Evolutionary conservation across 1,140 invertebrate species (phyloP).

Genomic region (Drosophila erecta): DNA sequence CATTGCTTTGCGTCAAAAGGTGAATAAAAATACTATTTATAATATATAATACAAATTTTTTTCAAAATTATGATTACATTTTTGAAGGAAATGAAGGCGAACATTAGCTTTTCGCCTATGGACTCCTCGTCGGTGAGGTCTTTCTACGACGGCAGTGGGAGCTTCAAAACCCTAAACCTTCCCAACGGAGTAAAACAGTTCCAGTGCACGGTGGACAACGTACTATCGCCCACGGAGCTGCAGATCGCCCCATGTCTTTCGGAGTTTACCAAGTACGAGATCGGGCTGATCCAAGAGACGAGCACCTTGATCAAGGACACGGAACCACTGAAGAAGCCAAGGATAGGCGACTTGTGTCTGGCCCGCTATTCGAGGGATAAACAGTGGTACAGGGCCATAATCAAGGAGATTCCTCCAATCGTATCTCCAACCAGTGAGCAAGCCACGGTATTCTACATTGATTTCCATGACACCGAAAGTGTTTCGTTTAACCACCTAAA

Average conservation of each 20-base stretch:
- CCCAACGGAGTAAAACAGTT: slow-evolving; percentile 64
- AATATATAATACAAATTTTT: neutral
- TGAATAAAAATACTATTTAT: slow-evolving; percentile 2
- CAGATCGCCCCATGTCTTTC: slow-evolving; percentile 62
- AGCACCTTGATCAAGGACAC: slow-evolving; percentile 41
- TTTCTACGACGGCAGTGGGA: slow-evolving; percentile 27
- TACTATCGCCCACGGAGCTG: slow-evolving; percentile 58
- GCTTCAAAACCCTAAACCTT: slow-evolving; percentile 57
- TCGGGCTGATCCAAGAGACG: slow-evolving; percentile 52
- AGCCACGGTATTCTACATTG: slow-evolving; percentile 69
- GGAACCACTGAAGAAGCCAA: slow-evolving; percentile 21
- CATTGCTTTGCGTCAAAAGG: slow-evolving; percentile 43
- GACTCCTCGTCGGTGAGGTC: slow-evolving; percentile 65
- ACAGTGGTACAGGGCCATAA: slow-evolving; percentile 73
- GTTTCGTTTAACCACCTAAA: slow-evolving; percentile 47
- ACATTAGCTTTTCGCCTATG: slow-evolving; percentile 47
- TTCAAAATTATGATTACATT: neutral
- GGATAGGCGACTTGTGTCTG: slow-evolving; percentile 53
- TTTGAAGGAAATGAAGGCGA: slow-evolving; percentile 31
- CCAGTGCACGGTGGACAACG: slow-evolving; percentile 51
- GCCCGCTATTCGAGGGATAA: slow-evolving; percentile 61
- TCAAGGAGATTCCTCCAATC: slow-evolving; percentile 53
- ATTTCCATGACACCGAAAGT: slow-evolving; percentile 65
- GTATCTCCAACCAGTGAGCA: slow-evolving; percentile 3
- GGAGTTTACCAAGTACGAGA: slow-evolving; percentile 63